Evolutionary conservation across 2,888 invertebrate species (phyloP).

Genomic region (Apotomis capreana): DNA sequence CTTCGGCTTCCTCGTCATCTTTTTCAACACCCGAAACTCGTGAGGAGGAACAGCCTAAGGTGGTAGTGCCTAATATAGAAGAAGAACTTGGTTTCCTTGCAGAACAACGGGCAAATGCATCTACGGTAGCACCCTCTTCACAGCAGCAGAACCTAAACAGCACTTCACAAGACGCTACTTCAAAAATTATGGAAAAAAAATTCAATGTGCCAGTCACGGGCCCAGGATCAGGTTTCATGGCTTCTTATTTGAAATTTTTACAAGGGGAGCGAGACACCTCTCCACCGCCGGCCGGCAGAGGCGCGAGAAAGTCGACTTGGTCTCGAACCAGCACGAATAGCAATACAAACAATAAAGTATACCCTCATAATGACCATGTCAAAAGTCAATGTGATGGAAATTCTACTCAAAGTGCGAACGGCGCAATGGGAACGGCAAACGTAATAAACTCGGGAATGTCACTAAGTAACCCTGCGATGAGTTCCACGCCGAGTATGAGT

Average conservation of each 20-base stretch:
- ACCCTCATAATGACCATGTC: conserved; percentile 68
- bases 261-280: conserved; percentile 92
- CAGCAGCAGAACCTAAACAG: conserved; percentile 78
- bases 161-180: conserved; percentile 77
- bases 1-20: conserved; percentile 83
- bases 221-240: conserved; percentile 91
- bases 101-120: conserved; percentile 82
- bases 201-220: conserved; percentile 83
- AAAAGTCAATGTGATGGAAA: conserved; percentile 71
- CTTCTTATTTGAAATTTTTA: conserved; percentile 92
- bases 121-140: conserved; percentile 80
- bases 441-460: conserved; percentile 70
- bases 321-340: conserved; percentile 78
- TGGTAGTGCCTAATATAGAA: conserved; percentile 94
- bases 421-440: conserved; percentile 69
- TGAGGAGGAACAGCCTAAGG: conserved; percentile 90
- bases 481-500: conserved; percentile 66
- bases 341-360: conserved; percentile 69
- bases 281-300: conserved; percentile 88
- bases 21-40: conserved; percentile 83
- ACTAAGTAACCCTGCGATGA: conserved; percentile 69
- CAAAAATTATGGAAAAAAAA: conserved; percentile 85
- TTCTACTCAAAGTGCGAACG: conserved; percentile 71
- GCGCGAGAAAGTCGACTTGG: conserved; percentile 87
- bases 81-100: conserved; percentile 93